Evolutionary conservation across 2,888 invertebrate species (phyloP), one percentile per base, ranked within the genome.

Genomic region (Sesia bembeciformis): DNA sequence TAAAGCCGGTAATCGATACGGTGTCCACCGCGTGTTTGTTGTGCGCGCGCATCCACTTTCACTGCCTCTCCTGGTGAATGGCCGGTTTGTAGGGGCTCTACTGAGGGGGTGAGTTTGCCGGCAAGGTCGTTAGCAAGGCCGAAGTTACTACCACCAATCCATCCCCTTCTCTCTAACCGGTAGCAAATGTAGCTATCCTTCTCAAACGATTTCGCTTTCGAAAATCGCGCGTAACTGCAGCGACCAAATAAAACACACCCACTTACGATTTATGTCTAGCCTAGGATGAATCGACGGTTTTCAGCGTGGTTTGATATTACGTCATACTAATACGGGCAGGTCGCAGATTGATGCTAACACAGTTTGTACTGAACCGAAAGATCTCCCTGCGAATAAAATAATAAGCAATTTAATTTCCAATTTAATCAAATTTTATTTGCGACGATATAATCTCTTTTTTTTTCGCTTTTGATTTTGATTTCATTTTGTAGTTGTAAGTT

Each of bases 51-150:
- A 84, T 56, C 63, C 65, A 63, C 73, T 76, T 76, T 73, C 74
- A 67, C 72, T 76, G 60, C 65, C 65, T 62, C 64, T 78, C 63
- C 67, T 82, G 63, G 82, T 89, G 88, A 90, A 89, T 90, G 89
- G 85, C 78, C 76, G 63, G 65, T 67, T 67, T 72, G 68, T 70
- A 72, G 75, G 60, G 75, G 66, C 66, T 74, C 60, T 54, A 62
- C 60, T 58, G 60, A 68, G 72, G 78, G 80, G 79, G 73, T 76
- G 78, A 72, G 75, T 68, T 57, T 53, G 57, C 58, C 53, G 62
- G 70, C 83, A 85, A 87, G 85, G 86, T 84, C 84, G 78, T 70
- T 68, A 60, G 65, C 81, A 81, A 83, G 84, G 81, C 82, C 81
- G 80, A 66, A 67, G 74, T 77, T 82, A 84, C 84, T 81, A 83